Base-by-base conservation (phyloP, 1,140 invertebrate species). In the Lutraria rhynchaena region DNA sequence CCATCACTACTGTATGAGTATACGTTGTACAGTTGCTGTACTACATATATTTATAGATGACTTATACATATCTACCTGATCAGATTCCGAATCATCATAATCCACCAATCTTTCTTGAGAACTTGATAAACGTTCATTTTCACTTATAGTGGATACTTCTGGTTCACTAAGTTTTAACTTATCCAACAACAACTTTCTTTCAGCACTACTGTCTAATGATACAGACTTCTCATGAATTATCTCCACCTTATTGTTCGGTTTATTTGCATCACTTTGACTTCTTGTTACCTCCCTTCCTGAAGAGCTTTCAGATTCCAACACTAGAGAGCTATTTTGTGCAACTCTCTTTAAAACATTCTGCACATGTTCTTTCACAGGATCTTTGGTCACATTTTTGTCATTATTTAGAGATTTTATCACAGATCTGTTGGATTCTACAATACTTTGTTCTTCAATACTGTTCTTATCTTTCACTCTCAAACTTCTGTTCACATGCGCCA, bases 11-110 rank as follows among this genome's bases (percentile, higher is more conserved):
- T n/a, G n/a, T n/a, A n/a, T n/a, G n/a, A n/a, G n/a, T n/a, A n/a
- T n/a, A n/a, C n/a, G n/a, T n/a, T n/a, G n/a, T n/a, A n/a, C n/a
- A n/a, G n/a, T n/a, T n/a, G n/a, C n/a, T n/a, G n/a, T n/a, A n/a
- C n/a, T n/a, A n/a, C n/a, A n/a, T n/a, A n/a, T n/a, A n/a, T n/a
- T n/a, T n/a, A n/a, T n/a, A n/a, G n/a, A n/a, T n/a, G n/a, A n/a
- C n/a, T n/a, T n/a, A n/a, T 53, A n/a, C 3, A 53, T 53, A 53
- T 53, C 17, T 63, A 89, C 87, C 83, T 85, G 61, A 55, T 88
- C 88, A 41, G 77, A 83, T 61, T 89, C 87, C 44, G 86, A 85
- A 74, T 88, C 88, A 3, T 81, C 78, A 44, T 81, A 73, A 84
- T 87, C 87, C 49, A 83, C 83, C 15, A 80, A 82, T 7, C 83